A percentile compares a stretch with the other conserved stretches of the same genome.
Evolutionary conservation across 1,140 invertebrate species (phyloP).

Genomic region (Phymorhynchus buccinoides): DNA sequence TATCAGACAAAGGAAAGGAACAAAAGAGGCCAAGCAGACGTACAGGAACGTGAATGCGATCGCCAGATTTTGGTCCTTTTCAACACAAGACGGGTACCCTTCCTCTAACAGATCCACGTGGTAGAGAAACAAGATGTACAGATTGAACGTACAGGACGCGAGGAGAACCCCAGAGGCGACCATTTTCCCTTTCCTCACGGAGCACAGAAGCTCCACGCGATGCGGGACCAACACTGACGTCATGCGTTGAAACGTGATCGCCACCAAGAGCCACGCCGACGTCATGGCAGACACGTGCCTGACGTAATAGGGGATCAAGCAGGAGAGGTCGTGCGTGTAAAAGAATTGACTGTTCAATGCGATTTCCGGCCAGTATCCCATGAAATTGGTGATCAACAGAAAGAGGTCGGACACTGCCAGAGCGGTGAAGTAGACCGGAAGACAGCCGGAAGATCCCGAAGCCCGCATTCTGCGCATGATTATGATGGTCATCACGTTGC

Average conservation of each 20-base stretch:
- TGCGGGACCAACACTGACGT: not conserved
- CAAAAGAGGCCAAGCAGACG: not conserved
- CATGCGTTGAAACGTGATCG: slow-evolving; percentile 13
- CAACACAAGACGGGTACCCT: not conserved
- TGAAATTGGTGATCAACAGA: not conserved
- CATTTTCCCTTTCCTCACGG: not conserved
- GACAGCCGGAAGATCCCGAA: not conserved
- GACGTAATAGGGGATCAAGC: not conserved
- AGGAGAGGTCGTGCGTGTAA: not conserved
- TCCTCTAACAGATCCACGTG: too few species aligned
- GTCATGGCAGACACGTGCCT: not conserved
- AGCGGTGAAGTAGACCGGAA: not conserved
- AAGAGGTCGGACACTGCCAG: slow-evolving; percentile 26
- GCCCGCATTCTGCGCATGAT: not conserved
- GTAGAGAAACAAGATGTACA: not conserved
- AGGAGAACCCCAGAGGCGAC: not conserved
- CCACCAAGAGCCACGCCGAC: slow-evolving; percentile 1
- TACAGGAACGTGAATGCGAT: not conserved
- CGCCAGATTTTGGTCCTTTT: not conserved
- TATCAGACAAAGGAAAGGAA: not conserved
- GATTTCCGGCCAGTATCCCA: not conserved
- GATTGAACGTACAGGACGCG: not conserved
- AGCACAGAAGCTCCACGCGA: not conserved
- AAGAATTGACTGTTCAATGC: too few species aligned
- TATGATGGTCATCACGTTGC: slow-evolving; percentile 11